Percentiles rank a stretch among this genome's conserved stretches.
Evolutionary conservation across 1,140 invertebrate species (phyloP).

Genomic region (Zophobas atratus): DNA sequence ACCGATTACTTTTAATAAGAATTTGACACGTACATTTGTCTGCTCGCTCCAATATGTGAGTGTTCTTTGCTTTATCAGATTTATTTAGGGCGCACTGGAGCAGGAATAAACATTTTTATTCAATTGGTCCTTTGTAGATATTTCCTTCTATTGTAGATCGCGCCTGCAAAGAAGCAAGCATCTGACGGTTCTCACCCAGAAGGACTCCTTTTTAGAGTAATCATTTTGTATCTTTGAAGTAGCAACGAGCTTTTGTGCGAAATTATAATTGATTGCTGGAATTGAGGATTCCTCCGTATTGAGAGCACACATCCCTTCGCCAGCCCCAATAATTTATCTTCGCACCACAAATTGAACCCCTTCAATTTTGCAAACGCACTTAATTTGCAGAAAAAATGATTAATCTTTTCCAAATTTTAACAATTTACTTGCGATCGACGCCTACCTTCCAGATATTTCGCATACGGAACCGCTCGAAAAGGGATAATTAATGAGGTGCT

Average conservation of each 20-base stretch:
- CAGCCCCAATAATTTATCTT: slow-evolving; percentile 28
- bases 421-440: slow-evolving; percentile 16
- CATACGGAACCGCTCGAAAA: background rate
- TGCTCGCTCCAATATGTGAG: slow-evolving; percentile 21
- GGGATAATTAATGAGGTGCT: slow-evolving; percentile 21
- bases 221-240: slow-evolving; percentile 46
- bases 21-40: slow-evolving; percentile 39
- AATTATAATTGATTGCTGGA: slow-evolving; percentile 46
- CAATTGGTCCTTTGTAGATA: slow-evolving; percentile 46
- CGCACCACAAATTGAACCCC: slow-evolving; percentile 7
- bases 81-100: slow-evolving; percentile 21
- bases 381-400: slow-evolving; percentile 31
- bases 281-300: slow-evolving; percentile 21
- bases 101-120: slow-evolving; percentile 44
- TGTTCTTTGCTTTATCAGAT: slow-evolving; percentile 30
- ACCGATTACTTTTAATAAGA: slow-evolving; percentile 33
- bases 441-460: background rate
- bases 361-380: slow-evolving; percentile 17
- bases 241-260: slow-evolving; percentile 39
- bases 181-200: slow-evolving; percentile 42
- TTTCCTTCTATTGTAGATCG: slow-evolving; percentile 30
- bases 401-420: slow-evolving; percentile 4
- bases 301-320: slow-evolving; percentile 7
- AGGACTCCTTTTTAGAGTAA: slow-evolving; percentile 44
- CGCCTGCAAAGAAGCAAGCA: slow-evolving; percentile 36